Conservation (phyloP, 1,140 invertebrate genomes). For the Drosophila pseudoananassae region DNA sequence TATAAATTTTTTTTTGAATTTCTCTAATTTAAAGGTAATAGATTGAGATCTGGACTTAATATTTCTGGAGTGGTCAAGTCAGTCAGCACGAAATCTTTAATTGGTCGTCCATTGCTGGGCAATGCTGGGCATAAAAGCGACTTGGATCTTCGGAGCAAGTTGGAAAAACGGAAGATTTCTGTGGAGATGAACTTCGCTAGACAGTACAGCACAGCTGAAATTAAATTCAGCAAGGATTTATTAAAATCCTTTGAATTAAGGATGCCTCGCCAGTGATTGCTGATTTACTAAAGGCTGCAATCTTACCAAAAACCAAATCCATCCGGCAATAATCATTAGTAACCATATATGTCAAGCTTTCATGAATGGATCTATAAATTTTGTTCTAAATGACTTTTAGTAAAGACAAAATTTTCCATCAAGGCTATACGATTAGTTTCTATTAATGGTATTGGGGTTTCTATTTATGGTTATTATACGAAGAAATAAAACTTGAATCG, state of each 20-base stretch:
- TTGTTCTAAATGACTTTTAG: neutral
- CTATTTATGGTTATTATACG: too few relatives aligned
- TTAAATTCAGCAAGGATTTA: too few relatives aligned
- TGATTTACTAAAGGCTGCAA: too few relatives aligned
- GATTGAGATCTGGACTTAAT: neutral
- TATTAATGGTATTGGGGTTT: neutral
- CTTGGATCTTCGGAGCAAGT: neutral
- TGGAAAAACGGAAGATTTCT: too few relatives aligned
- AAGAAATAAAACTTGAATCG: too few relatives aligned
- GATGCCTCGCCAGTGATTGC: too few relatives aligned
- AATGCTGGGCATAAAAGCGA: neutral
- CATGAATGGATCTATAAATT: neutral
- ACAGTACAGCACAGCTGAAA: neutral
- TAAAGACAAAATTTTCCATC: neutral
- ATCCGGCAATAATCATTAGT: too few relatives aligned
- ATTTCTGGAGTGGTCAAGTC: neutral
- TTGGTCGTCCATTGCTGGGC: neutral
- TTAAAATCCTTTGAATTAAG: too few relatives aligned
- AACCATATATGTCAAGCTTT: neutral
- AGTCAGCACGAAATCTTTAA: neutral
- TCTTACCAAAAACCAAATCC: too few relatives aligned
- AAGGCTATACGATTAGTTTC: neutral
- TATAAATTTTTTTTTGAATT: too few relatives aligned
- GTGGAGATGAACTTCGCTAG: neutral
- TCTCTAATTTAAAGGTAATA: neutral